These are phyloP conservation scores for Phyllopteryx taeniolatus DNA, from an alignment of 2,113 vertebrate species.

Conservation along the genomic window DNA sequence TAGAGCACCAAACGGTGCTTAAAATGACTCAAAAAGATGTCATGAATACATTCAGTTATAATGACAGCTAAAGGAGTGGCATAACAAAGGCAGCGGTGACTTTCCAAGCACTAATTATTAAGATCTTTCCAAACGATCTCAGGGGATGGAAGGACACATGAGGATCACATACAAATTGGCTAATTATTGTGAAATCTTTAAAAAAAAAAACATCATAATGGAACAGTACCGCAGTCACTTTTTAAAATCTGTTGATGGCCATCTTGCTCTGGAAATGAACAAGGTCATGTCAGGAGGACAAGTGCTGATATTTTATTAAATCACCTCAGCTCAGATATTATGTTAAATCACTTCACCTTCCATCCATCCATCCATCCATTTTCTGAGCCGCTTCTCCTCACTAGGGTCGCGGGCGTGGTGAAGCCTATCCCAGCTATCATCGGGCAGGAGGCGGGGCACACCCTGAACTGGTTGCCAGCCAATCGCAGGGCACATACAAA, in stretches of 20 bases:
- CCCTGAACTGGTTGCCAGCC: too few relatives aligned
- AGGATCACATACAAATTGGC: conserved; percentile 42
- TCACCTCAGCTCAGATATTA: not conserved
- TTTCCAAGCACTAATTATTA: conserved; percentile 55
- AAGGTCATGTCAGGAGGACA: not conserved
- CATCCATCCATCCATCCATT: too few relatives aligned
- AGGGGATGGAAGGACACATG: conserved; percentile 42
- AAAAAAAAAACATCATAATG: not conserved
- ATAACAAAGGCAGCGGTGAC: conserved; percentile 35
- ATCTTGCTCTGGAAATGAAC: not conserved
- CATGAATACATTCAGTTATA: conserved; percentile 64
- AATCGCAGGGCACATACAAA: too few relatives aligned
- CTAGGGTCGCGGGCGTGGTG: too few relatives aligned
- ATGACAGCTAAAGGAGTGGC: conserved; percentile 42
- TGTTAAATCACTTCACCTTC: too few relatives aligned
- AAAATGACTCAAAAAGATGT: conserved; percentile 54
- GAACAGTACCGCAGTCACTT: not conserved
- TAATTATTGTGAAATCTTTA: not conserved
- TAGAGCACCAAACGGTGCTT: conserved; percentile 60
- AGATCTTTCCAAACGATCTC: conserved; percentile 51
- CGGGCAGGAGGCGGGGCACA: too few relatives aligned
- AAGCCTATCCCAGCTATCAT: too few relatives aligned
- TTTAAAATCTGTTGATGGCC: not conserved
- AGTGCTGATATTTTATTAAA: not conserved
- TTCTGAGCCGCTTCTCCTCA: too few relatives aligned